Evolutionary conservation across 1,140 invertebrate genomes (phyloP).

Genomic region (Hormaphis cornu): DNA sequence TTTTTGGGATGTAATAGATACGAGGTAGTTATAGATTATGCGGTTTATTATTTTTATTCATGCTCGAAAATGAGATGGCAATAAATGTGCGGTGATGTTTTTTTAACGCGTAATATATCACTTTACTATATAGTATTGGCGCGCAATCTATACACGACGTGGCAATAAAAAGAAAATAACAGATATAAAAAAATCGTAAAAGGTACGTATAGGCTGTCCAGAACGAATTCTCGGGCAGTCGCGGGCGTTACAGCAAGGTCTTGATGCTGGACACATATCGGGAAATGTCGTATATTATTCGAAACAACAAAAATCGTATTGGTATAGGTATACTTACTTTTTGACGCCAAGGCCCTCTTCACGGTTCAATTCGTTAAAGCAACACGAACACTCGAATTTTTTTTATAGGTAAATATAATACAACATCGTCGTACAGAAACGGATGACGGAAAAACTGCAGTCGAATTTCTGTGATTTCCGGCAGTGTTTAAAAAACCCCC

Average conservation of each 20-base stretch:
- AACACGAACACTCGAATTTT: background rate
- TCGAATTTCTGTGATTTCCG: background rate
- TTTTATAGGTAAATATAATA: too few relatives aligned
- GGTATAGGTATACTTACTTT: too few relatives aligned
- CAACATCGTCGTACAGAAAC: too few relatives aligned
- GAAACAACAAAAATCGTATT: slow-evolving; percentile 1
- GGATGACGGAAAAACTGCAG: background rate
- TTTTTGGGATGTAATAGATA: too few relatives aligned
- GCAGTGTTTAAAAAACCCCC: too few relatives aligned
- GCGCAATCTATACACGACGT: background rate
- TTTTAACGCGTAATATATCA: background rate
- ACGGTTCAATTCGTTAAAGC: background rate
- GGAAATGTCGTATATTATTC: slow-evolving; percentile 24
- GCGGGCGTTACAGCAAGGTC: slow-evolving; percentile 18
- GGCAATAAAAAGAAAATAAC: slow-evolving; percentile 23
- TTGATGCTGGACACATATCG: slow-evolving; percentile 1
- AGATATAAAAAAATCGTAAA: slow-evolving; percentile 11
- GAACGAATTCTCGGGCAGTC: slow-evolving; percentile 5
- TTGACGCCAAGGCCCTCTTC: slow-evolving; percentile 21
- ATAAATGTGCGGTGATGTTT: background rate
- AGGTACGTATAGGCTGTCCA: slow-evolving; percentile 27
- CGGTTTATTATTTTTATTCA: background rate
- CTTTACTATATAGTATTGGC: background rate
- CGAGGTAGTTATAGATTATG: too few relatives aligned
- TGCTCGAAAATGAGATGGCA: slow-evolving; percentile 7